Conservation (phyloP, 2,888 invertebrate genomes). For the Cataglyphis rosenhaueri region DNA sequence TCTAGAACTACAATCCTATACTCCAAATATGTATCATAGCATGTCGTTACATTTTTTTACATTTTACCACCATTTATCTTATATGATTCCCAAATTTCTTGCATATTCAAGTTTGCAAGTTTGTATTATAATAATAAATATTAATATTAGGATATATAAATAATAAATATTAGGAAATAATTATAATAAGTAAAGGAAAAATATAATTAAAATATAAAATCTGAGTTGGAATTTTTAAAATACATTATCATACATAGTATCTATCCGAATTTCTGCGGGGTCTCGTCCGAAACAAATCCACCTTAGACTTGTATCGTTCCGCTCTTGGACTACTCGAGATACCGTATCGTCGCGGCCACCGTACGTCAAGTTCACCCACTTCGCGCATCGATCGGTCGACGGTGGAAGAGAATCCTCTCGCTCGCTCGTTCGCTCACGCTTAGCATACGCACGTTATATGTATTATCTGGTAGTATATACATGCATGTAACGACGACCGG, state of each 20-base stretch:
- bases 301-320: not conserved
- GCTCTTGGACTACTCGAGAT: conserved; percentile 2
- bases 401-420: conserved; percentile 12
- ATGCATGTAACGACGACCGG: not conserved
- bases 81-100: not conserved
- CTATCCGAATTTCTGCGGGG: not conserved
- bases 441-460: conserved; percentile 57
- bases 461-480: conserved; percentile 17
- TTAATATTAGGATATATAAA: no score
- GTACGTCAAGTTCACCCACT: conserved; percentile 66
- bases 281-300: not conserved
- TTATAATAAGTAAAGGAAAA: not conserved
- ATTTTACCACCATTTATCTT: not conserved
- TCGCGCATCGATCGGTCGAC: conserved; percentile 60
- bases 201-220: no score
- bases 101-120: not conserved
- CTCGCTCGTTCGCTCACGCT: conserved; percentile 39
- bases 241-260: no score
- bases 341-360: conserved; percentile 22
- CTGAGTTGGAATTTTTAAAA: not conserved
- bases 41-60: not conserved
- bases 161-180: no score
- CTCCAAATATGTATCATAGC: not conserved
- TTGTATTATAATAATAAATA: not conserved
- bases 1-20: not conserved